A percentile compares a stretch with the other conserved stretches of the same genome.
Conservation (phyloP, 2,797 vertebrate genomes). For the Picus viridis region DNA sequence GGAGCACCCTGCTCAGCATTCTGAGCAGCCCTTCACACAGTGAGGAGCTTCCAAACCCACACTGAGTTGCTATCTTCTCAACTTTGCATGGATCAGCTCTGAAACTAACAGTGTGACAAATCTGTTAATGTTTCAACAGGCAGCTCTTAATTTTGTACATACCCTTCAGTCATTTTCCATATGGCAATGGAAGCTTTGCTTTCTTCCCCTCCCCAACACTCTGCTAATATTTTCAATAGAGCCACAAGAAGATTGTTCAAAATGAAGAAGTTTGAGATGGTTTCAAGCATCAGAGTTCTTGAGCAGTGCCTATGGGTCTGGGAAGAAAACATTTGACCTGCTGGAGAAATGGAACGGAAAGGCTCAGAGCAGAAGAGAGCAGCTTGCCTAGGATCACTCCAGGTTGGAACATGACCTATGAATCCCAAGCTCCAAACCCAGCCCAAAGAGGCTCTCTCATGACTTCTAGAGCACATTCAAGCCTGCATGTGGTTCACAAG, state of each 20-base stretch:
- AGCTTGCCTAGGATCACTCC: not conserved
- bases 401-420: not conserved
- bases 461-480: not conserved
- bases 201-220: not conserved
- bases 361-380: not conserved
- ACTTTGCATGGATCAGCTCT: constrained; percentile 12
- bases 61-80: not conserved
- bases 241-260: constrained; percentile 9
- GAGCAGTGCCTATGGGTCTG: not conserved
- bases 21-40: not conserved
- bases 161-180: constrained; percentile 69
- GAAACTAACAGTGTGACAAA: constrained; percentile 57
- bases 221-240: constrained; percentile 43
- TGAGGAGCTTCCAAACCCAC: not conserved
- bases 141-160: constrained; percentile 37
- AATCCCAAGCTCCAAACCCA: not conserved
- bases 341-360: not conserved
- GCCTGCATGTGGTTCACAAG: not conserved
- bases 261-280: not conserved
- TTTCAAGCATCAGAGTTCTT: not conserved
- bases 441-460: not conserved
- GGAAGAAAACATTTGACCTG: not conserved
- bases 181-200: constrained; percentile 12
- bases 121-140: constrained; percentile 69
- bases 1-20: not conserved